phyloP scores from a whole-genome alignment of 2,888 invertebrate genomes.

The Nomada fabriciana region DNA sequence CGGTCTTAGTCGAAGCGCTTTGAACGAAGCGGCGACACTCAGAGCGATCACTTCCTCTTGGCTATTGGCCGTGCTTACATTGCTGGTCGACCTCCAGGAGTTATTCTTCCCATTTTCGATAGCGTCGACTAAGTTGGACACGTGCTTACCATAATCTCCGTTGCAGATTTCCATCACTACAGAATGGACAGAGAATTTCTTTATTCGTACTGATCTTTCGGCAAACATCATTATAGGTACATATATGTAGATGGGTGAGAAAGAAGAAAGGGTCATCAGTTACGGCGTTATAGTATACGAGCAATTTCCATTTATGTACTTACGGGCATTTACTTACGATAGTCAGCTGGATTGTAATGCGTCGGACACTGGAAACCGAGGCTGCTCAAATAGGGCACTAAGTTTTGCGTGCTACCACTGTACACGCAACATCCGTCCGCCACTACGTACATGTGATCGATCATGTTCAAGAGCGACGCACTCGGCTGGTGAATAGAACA shows the following conservation, averaged over 20 bases:
- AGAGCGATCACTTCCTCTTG: conserved; percentile 85
- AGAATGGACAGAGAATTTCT: conserved; percentile 57
- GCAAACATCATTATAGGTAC: not conserved
- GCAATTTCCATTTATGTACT: conserved; percentile 22
- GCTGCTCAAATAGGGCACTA: conserved; percentile 91
- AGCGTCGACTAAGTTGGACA: conserved; percentile 86
- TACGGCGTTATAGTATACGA: too few relatives aligned
- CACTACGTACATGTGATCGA: conserved; percentile 94
- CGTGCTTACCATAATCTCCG: conserved; percentile 90
- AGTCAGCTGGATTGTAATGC: conserved; percentile 96
- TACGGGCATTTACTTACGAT: conserved; percentile 87
- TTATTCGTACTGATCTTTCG: not conserved
- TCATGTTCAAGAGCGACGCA: conserved; percentile 93
- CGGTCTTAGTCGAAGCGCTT: conserved; percentile 80
- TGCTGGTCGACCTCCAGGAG: conserved; percentile 85
- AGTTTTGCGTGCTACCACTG: conserved; percentile 90
- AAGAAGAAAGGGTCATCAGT: too few relatives aligned
- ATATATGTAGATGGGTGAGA: not conserved
- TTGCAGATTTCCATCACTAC: conserved; percentile 93
- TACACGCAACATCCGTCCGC: conserved; percentile 92
- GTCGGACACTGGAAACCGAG: conserved; percentile 92
- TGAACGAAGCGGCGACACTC: conserved; percentile 86
- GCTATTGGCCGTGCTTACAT: conserved; percentile 30
- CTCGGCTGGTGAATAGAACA: conserved; percentile 97
- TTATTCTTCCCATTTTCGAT: conserved; percentile 88